Conservation (phyloP, 2,113 vertebrate species). For the Accipiter cooperii region DNA sequence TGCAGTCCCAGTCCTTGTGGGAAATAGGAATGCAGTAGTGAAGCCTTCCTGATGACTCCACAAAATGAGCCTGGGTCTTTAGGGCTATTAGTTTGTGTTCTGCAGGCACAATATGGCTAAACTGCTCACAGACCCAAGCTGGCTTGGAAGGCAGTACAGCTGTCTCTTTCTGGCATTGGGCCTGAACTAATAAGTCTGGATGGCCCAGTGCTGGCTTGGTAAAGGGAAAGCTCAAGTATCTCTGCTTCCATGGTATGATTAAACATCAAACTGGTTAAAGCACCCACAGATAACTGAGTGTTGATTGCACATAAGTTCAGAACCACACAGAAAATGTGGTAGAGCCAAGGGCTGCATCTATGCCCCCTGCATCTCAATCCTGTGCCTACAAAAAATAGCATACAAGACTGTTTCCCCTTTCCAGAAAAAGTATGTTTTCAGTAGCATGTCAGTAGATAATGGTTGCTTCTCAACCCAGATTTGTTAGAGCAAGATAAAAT, state of each 20-base stretch:
- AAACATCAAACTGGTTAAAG: background rate
- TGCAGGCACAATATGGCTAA: background rate
- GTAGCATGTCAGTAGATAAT: background rate
- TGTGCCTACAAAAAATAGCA: background rate
- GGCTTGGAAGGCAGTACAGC: background rate
- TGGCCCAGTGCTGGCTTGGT: background rate
- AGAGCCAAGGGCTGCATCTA: background rate
- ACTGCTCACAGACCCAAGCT: background rate
- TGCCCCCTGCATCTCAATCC: background rate
- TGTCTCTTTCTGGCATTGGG: background rate
- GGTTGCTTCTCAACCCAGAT: background rate
- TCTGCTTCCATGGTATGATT: background rate
- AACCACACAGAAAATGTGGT: background rate
- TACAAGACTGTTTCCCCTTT: background rate
- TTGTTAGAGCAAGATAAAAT: background rate
- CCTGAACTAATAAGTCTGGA: background rate
- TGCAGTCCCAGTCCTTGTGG: background rate
- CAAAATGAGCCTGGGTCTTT: background rate
- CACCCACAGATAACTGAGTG: background rate
- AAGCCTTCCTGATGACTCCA: background rate
- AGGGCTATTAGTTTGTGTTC: background rate
- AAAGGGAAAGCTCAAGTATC: background rate
- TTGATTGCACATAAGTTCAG: background rate
- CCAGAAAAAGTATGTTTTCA: background rate
- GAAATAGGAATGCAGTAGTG: background rate